Conservation (phyloP, 1,140 invertebrate species). For the Brachionus asplanchnoidis region DNA sequence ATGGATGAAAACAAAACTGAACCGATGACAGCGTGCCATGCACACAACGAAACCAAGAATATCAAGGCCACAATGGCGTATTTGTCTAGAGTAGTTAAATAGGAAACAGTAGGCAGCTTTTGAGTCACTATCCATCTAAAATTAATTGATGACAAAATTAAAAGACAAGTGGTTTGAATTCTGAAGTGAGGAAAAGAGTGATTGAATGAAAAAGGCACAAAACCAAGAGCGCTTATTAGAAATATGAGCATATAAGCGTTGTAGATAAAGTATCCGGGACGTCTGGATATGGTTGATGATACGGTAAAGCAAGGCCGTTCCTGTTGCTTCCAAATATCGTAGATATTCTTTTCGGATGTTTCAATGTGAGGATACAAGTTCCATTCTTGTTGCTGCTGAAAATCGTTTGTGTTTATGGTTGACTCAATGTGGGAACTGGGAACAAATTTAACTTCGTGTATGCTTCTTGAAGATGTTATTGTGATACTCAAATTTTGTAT, state of each 20-base stretch:
- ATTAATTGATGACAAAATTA: conserved; percentile 39
- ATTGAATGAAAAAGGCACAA: conserved; percentile 29
- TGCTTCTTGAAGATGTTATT: conserved; percentile 32
- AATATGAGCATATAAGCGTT: conserved; percentile 41
- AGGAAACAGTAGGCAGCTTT: conserved; percentile 39
- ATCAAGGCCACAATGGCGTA: conserved; percentile 37
- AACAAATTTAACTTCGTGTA: conserved; percentile 26
- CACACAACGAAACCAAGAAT: conserved; percentile 26
- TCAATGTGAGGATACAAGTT: conserved; percentile 40
- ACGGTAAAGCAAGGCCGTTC: conserved; percentile 27
- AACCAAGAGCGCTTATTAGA: conserved; percentile 27
- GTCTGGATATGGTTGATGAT: conserved; percentile 33
- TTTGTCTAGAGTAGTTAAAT: conserved; percentile 40
- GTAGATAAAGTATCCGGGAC: conserved; percentile 38
- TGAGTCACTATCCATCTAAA: conserved; percentile 40
- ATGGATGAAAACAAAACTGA: conserved; percentile 9
- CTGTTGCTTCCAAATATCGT: conserved; percentile 30
- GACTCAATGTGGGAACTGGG: background rate
- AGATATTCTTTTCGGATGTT: conserved; percentile 40
- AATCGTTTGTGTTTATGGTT: conserved; percentile 36
- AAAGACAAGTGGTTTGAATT: conserved; percentile 28
- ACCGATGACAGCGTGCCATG: conserved; percentile 39
- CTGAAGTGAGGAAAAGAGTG: conserved; percentile 24
- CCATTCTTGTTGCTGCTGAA: conserved; percentile 42
- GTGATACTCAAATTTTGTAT: conserved; percentile 38